Evolutionary conservation across 2,888 invertebrate species (phyloP), one percentile per base, ranked within the genome.

Genomic region (Malthinus flaveolus): DNA sequence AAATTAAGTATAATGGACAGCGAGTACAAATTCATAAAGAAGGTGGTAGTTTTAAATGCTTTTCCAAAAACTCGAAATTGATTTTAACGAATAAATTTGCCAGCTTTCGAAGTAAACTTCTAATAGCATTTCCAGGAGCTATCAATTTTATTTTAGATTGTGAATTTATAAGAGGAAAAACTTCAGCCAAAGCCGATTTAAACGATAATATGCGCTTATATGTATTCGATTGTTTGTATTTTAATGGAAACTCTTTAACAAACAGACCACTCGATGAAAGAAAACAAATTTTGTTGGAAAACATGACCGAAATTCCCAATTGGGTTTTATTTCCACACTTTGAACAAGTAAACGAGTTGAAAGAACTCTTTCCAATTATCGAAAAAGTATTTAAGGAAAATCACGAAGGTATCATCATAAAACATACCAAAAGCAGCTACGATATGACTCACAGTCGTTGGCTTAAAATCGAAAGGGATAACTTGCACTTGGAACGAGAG

Each of bases 1-100:
- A 97, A 82, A 91, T 97, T 15, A 97, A 97, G 80, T 97, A 97
- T 78, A 97, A 97, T 69, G 97, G 97, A 0, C 97, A 97, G 81
- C 81, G 97, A 62, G 95, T 97, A 0, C 97, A 97, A 79, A 87
- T 97, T 1, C 97, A 97, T 76, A 97, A 97, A 78, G 82, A 86
- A 63, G 95, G 91, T 0, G 79, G 81, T 34, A 87, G 92, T 39
- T 97, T 95, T 74, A 88, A 88, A 76, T 96, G 94, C 79, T 97
- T 88, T 77, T 95, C 95, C 23, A 83, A 97, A 52, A 91, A 93
- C 63, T 80, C 97, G 32, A 93, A 93, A 76, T 89, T 91, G 0
- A 92, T 93, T 0, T 79, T 90, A 79, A 80, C 87, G 1, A 91
- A 93, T 72, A 93, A 93, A 83, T 88, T 95, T 3, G 85, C 84